Percentiles rank a stretch among this genome's conserved stretches.
These are phyloP conservation scores for Prietella phreatophila DNA, from an alignment of 2,113 vertebrate species.

Conservation along the genomic window DNA sequence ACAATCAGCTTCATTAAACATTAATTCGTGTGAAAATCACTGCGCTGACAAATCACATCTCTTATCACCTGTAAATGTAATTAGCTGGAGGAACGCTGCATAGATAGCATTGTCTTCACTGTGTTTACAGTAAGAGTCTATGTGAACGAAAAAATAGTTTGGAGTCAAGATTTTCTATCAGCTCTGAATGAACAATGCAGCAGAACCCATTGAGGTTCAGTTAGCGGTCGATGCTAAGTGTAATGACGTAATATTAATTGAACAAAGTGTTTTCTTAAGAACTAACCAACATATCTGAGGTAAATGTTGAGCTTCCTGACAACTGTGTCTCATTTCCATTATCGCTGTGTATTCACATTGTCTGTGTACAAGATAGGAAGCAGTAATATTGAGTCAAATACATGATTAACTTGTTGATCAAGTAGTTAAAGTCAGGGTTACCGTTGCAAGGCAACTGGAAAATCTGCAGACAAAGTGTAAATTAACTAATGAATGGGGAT, in stretches of 20 bases:
- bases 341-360: background rate
- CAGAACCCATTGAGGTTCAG: background rate
- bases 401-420: background rate
- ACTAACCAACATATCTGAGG: background rate
- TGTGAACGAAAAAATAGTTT: background rate
- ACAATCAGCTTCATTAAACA: background rate
- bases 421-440: background rate
- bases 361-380: background rate
- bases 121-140: background rate
- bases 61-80: background rate
- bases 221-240: background rate
- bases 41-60: background rate
- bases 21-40: background rate
- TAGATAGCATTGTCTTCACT: background rate
- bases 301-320: background rate
- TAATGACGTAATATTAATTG: background rate
- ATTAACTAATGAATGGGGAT: background rate
- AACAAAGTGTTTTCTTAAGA: background rate
- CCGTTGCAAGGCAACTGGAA: constrained; percentile 7
- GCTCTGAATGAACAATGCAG: background rate
- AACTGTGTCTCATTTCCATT: background rate
- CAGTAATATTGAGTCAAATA: background rate
- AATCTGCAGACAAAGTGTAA: background rate
- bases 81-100: background rate
- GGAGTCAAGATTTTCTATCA: background rate